A percentile compares a stretch with the other conserved stretches of the same genome.
Evolutionary conservation across 2,888 invertebrate species (phyloP).

Genomic region (Dinocampus coccinellae): DNA sequence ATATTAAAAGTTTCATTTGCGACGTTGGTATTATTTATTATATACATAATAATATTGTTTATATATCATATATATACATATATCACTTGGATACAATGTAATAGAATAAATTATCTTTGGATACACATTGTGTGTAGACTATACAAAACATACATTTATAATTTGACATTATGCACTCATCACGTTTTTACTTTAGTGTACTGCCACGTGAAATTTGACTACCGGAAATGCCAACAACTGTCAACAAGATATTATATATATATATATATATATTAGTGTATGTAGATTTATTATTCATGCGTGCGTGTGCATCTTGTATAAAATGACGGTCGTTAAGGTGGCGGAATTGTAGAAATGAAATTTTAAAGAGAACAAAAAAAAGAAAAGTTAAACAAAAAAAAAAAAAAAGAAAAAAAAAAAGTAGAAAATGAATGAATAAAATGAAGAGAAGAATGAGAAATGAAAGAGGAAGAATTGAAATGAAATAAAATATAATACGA

Average conservation of each 20-base stretch:
- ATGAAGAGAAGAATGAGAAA: no score
- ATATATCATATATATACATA: background rate
- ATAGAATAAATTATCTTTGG: background rate
- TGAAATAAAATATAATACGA: background rate
- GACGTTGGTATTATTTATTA: background rate
- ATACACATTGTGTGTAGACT: background rate
- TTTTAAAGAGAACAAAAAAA: no score
- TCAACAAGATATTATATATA: conserved; percentile 41
- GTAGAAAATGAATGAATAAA: conserved; percentile 26
- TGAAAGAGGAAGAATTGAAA: no score
- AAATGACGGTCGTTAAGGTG: background rate
- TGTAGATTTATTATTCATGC: conserved; percentile 28
- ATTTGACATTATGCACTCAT: background rate
- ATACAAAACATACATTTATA: background rate
- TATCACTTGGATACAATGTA: background rate
- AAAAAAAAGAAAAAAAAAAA: conserved; percentile 15
- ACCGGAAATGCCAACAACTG: conserved; percentile 54
- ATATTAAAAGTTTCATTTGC: conserved; percentile 8
- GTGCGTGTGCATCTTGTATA: conserved; percentile 28
- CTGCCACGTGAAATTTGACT: conserved; percentile 51
- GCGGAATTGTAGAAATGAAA: conserved; percentile 10
- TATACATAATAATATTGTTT: background rate
- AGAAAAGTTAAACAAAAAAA: conserved; percentile 5
- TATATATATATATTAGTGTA: background rate
- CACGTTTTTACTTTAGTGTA: background rate